Conservation (phyloP, 1,140 invertebrate genomes). For the Drosophila kanapiae region DNA sequence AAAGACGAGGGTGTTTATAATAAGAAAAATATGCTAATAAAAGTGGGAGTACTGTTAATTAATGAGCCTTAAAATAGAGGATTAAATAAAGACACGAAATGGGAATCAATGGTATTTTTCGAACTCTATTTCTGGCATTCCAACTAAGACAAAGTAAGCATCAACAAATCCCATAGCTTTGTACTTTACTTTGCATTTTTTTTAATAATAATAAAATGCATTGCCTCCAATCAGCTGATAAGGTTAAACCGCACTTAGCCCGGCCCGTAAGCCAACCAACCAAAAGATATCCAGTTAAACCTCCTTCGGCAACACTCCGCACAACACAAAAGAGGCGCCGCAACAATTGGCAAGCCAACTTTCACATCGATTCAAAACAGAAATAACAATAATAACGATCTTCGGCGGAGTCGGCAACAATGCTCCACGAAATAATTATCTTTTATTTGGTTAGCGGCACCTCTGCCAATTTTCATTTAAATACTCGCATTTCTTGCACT, state of each 20-base stretch:
- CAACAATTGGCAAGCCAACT: conserved; percentile 54
- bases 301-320: conserved; percentile 13
- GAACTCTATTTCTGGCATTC: too few species aligned
- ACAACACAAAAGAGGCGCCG: conserved; percentile 34
- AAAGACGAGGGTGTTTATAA: not conserved
- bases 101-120: not conserved
- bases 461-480: conserved; percentile 53
- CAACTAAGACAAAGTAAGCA: not conserved
- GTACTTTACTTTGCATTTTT: not conserved
- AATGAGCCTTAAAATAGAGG: too few species aligned
- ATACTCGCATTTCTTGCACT: conserved; percentile 35
- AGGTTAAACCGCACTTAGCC: conserved; percentile 34
- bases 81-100: not conserved
- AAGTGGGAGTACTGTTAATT: not conserved
- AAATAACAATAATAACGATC: conserved; percentile 10
- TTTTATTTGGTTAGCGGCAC: conserved; percentile 25
- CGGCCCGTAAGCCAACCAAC: conserved; percentile 2
- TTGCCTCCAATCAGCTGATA: conserved; percentile 11
- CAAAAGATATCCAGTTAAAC: conserved; percentile 34
- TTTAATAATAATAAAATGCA: too few species aligned
- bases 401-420: conserved; percentile 13
- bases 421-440: conserved; percentile 16
- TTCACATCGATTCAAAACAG: conserved; percentile 53
- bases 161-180: not conserved
- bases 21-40: conserved; percentile 2